Conservation (phyloP, 2,113 vertebrate species). For the Clarias magur region DNA sequence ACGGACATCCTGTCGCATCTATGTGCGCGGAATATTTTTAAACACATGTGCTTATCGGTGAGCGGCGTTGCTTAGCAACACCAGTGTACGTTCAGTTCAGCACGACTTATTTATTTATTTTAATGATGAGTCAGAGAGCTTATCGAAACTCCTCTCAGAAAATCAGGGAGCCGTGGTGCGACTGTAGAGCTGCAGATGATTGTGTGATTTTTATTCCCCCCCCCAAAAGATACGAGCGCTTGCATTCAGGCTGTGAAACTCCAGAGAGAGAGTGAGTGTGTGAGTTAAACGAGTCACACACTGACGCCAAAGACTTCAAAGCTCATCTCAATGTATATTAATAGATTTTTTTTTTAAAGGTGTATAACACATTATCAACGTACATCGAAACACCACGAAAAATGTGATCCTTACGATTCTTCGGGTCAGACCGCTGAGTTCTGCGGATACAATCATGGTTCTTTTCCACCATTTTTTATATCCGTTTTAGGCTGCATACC, state of each 20-base stretch:
- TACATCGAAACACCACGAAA: too few relatives aligned
- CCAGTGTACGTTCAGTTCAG: conserved; percentile 31
- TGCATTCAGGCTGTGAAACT: not conserved
- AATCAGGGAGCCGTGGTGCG: not conserved
- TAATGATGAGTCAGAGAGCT: not conserved
- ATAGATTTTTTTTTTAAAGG: too few relatives aligned
- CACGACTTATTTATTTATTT: not conserved
- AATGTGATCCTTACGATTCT: too few relatives aligned
- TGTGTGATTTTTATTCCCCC: not conserved
- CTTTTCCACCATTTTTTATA: too few relatives aligned
- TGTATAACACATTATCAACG: too few relatives aligned
- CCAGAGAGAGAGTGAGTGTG: too few relatives aligned
- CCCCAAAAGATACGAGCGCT: not conserved
- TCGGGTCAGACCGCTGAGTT: too few relatives aligned
- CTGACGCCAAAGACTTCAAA: too few relatives aligned
- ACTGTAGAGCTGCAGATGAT: not conserved
- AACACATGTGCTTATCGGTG: conserved; percentile 62
- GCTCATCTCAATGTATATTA: too few relatives aligned
- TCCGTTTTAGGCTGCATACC: too few relatives aligned
- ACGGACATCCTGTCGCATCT: conserved; percentile 42
- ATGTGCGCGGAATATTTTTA: conserved; percentile 55
- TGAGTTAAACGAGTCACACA: too few relatives aligned
- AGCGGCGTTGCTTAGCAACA: conserved; percentile 66
- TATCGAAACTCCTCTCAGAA: not conserved
- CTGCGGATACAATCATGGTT: too few relatives aligned